Conservation (phyloP, 2,888 invertebrate genomes). For the Ceramica pisi region DNA sequence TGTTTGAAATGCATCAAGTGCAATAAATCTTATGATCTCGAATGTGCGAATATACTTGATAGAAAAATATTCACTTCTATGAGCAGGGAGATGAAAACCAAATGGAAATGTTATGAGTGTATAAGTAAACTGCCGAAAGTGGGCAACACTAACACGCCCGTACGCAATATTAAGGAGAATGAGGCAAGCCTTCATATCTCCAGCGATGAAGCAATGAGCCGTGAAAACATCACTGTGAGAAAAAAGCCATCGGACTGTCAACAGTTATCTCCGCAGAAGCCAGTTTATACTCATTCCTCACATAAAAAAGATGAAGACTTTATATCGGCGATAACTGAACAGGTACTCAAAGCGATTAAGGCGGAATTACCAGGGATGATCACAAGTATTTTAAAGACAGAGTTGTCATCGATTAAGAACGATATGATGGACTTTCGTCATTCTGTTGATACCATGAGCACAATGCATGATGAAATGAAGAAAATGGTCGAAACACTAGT, state of each 20-base stretch:
- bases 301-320: not conserved
- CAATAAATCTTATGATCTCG: not conserved
- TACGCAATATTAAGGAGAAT: not conserved
- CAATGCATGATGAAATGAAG: too few species aligned
- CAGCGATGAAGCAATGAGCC: not conserved
- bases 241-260: not conserved
- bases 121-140: not conserved
- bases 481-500: too few species aligned
- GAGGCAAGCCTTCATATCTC: not conserved
- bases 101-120: constrained; percentile 3
- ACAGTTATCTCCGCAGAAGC: not conserved
- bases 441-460: too few species aligned
- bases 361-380: too few species aligned
- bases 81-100: not conserved
- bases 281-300: constrained; percentile 1
- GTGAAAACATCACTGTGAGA: not conserved
- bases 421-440: too few species aligned
- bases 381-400: too few species aligned
- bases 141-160: not conserved
- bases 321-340: constrained; percentile 1
- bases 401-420: too few species aligned
- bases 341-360: too few species aligned
- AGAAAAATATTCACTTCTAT: not conserved
- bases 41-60: not conserved
- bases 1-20: constrained; percentile 1